Conservation (phyloP, 2,888 invertebrate genomes). For the Ditula angustiorana region DNA sequence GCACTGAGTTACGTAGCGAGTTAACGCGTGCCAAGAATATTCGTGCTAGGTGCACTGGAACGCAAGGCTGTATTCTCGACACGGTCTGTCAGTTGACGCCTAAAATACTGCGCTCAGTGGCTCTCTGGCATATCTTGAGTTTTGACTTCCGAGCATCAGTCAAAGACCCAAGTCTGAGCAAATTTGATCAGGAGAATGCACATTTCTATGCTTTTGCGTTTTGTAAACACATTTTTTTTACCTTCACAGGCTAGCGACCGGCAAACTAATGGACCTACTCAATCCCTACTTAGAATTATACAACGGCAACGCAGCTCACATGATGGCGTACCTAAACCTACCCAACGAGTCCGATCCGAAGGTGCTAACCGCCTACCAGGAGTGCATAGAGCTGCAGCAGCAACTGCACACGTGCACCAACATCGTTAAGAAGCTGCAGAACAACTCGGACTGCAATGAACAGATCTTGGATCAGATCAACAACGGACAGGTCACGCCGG, state of each 20-base stretch:
- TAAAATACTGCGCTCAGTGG: no score
- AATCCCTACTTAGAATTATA: conserved; percentile 92
- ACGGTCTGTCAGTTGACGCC: no score
- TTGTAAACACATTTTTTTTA: no score
- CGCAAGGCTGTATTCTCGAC: no score
- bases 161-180: no score
- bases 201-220: no score
- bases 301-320: conserved; percentile 92
- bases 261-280: conserved; percentile 92
- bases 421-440: conserved; percentile 90
- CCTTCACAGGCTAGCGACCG: conserved; percentile 93
- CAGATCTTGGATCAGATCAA: conserved; percentile 64
- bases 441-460: conserved; percentile 73
- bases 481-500: conserved; percentile 66
- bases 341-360: conserved; percentile 87
- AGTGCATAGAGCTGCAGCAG: conserved; percentile 95
- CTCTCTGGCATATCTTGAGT: no score
- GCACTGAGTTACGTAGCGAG: no score
- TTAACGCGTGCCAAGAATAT: no score
- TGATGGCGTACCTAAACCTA: conserved; percentile 92
- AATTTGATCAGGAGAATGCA: no score
- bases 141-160: no score
- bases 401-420: conserved; percentile 94
- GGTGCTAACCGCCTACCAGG: conserved; percentile 84
- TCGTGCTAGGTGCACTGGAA: no score